Conservation (phyloP, 2,113 vertebrate genomes). For the Campylorhamphus procurvoides region DNA sequence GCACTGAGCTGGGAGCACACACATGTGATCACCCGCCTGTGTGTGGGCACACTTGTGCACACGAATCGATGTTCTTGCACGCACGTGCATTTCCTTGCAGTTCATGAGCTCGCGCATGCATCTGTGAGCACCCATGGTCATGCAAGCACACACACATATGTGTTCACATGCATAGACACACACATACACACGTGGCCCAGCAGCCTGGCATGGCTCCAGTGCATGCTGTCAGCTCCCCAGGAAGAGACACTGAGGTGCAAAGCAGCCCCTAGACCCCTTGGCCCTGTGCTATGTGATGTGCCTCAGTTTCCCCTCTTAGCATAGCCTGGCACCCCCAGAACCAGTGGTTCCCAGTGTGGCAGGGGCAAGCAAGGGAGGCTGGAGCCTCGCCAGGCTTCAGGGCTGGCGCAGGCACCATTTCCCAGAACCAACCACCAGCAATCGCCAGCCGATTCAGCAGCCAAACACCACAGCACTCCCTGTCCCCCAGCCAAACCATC, state of each 20-base stretch:
- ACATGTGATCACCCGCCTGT: accelerated
- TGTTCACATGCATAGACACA: background rate
- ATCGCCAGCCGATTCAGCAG: accelerated
- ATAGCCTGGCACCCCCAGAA: background rate
- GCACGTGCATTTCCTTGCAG: accelerated
- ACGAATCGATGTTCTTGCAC: background rate
- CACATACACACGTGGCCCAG: background rate
- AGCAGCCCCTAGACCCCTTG: accelerated
- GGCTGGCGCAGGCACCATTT: background rate
- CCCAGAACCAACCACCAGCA: background rate
- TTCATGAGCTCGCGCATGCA: accelerated
- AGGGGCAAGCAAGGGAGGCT: background rate
- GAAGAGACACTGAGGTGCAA: accelerated
- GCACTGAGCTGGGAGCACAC: background rate
- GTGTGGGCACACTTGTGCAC: accelerated
- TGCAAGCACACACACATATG: background rate
- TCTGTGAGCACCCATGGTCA: background rate
- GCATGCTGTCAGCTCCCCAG: background rate
- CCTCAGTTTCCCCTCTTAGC: background rate
- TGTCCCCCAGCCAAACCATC: background rate
- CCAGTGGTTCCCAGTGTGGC: background rate
- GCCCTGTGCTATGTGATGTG: background rate
- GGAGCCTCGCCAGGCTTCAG: background rate
- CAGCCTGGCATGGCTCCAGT: background rate
- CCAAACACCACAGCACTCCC: background rate